Conservation (phyloP, 92 coral and sea anemone genomes). For the Paragorgia papillata region DNA sequence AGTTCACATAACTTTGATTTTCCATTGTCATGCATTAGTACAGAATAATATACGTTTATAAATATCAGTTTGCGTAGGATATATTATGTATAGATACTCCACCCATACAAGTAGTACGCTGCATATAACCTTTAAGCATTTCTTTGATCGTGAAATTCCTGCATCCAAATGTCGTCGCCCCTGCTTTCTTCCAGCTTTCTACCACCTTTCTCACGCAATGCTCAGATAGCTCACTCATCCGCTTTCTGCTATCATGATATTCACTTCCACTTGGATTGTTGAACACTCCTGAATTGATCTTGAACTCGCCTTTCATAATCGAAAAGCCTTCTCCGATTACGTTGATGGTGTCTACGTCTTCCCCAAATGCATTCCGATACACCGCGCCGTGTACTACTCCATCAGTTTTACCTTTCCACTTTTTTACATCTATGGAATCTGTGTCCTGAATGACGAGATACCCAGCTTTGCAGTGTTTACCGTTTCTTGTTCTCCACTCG, state of each 20-base stretch:
- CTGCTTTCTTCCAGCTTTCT: conserved; percentile 1
- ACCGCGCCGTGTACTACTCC: conserved; percentile 54
- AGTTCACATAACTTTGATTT: too few species aligned
- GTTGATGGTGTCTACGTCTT: conserved; percentile 5
- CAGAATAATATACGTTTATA: too few species aligned
- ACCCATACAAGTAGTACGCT: too few species aligned
- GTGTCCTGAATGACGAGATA: conserved; percentile 45
- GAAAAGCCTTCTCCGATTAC: conserved; percentile 44
- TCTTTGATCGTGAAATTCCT: not conserved
- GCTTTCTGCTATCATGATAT: conserved; percentile 8
- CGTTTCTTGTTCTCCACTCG: conserved; percentile 51
- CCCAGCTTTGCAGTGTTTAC: conserved; percentile 55
- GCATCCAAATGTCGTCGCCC: not conserved
- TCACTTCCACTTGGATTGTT: conserved; percentile 6
- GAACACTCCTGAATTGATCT: conserved; percentile 22
- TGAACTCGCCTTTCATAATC: conserved; percentile 4
- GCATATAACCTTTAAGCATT: too few species aligned
- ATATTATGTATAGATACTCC: too few species aligned
- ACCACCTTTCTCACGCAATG: not conserved
- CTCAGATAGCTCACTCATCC: conserved; percentile 21
- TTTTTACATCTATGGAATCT: conserved; percentile 9
- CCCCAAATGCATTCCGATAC: conserved; percentile 42
- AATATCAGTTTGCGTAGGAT: too few species aligned
- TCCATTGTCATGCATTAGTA: too few species aligned
- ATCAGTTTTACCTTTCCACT: conserved; percentile 15